A percentile compares a stretch with the other conserved stretches of the same genome.
Evolutionary conservation across 2,797 vertebrate species (phyloP).

Genomic region (Notamacropus eugenii): DNA sequence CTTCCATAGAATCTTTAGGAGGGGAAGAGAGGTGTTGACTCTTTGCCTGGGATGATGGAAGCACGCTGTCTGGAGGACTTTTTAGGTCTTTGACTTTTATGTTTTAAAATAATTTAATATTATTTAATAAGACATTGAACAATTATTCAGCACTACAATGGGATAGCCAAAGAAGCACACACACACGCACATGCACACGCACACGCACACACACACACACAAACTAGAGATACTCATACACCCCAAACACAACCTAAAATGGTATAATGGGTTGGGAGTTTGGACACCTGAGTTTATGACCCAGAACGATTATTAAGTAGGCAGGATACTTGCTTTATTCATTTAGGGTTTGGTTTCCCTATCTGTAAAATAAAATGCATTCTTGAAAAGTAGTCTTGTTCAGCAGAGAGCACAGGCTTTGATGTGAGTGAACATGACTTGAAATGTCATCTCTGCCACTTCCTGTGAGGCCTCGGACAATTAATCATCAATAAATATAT

Average conservation of each 20-base stretch:
- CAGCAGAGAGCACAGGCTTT: neutral
- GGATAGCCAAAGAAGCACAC: neutral
- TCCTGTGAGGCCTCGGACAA: neutral
- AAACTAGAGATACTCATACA: neutral
- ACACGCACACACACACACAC: neutral
- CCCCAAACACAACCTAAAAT: neutral
- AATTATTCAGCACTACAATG: neutral
- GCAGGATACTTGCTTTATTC: neutral
- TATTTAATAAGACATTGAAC: neutral
- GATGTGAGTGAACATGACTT: neutral
- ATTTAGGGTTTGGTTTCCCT: neutral
- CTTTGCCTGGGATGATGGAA: neutral
- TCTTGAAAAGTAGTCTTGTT: neutral
- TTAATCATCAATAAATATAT: neutral
- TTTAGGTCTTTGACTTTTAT: neutral
- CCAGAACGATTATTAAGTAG: neutral
- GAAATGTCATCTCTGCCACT: neutral
- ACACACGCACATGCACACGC: no score
- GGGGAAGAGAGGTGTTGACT: neutral
- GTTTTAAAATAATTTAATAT: neutral
- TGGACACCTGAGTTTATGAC: neutral
- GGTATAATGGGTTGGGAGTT: neutral
- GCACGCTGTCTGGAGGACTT: neutral
- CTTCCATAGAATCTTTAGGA: neutral
- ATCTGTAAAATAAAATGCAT: neutral